Percentiles rank a stretch among this genome's conserved stretches.
Evolutionary conservation across 1,140 invertebrate genomes (phyloP).

Genomic region (Lethrus apterus): DNA sequence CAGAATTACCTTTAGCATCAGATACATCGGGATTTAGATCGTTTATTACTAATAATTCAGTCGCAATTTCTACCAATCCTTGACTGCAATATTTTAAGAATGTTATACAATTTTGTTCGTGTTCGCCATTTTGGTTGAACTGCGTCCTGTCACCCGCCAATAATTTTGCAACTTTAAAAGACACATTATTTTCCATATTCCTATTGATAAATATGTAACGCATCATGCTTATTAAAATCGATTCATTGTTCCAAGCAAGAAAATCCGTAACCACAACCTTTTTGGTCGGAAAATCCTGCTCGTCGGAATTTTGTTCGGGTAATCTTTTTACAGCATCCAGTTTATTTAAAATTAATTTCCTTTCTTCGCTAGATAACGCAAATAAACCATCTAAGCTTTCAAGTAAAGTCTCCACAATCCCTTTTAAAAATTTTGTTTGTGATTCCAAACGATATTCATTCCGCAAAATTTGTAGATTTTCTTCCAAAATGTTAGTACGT

Average conservation of each 20-base stretch:
- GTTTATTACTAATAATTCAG: constrained; percentile 37
- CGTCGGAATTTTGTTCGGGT: not conserved
- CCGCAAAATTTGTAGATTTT: not conserved
- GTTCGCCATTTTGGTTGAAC: constrained; percentile 24
- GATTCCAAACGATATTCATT: not conserved
- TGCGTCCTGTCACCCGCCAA: constrained; percentile 23
- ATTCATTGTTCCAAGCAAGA: constrained; percentile 38
- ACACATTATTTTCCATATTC: constrained; percentile 28
- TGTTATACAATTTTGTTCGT: constrained; percentile 27
- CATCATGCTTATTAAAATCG: constrained; percentile 26
- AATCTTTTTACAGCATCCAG: not conserved
- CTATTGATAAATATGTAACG: constrained; percentile 31
- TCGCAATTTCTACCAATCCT: constrained; percentile 36
- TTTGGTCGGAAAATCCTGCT: constrained; percentile 5
- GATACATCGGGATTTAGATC: constrained; percentile 43
- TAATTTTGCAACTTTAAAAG: constrained; percentile 26
- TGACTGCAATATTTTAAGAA: constrained; percentile 28
- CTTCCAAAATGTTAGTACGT: not conserved
- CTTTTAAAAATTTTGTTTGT: not conserved
- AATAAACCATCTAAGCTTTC: not conserved
- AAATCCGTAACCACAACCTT: constrained; percentile 28
- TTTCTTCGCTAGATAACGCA: not conserved
- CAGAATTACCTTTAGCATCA: constrained; percentile 44
- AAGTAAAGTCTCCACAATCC: constrained; percentile 1
- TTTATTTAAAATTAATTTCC: constrained; percentile 9